phyloP scores from a whole-genome alignment of 2,888 invertebrate species.

The Apamea epomidion region DNA sequence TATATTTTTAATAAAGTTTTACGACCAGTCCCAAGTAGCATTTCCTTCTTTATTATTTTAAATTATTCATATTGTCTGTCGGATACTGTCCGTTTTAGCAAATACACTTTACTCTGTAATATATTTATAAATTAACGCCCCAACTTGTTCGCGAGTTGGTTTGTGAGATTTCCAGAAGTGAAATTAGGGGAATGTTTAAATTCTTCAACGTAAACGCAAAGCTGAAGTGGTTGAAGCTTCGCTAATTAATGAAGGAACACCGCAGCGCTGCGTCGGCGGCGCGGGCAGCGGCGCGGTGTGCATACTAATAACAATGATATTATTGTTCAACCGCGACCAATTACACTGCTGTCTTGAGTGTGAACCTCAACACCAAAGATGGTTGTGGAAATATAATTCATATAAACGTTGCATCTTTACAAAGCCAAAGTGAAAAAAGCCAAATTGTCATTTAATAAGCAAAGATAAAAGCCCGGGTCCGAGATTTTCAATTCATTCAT shows the following conservation, averaged over 20 bases:
- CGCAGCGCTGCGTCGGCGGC: conserved; percentile 68
- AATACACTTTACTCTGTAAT: conserved; percentile 48
- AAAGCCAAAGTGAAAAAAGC: neutral
- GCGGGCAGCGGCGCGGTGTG: conserved; percentile 63
- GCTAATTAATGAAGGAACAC: conserved; percentile 83
- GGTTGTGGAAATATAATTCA: conserved; percentile 16
- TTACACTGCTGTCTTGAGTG: conserved; percentile 44
- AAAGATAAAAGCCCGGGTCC: conserved; percentile 36
- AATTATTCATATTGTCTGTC: conserved; percentile 62
- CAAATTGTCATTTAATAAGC: conserved; percentile 38
- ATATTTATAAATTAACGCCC: conserved; percentile 56
- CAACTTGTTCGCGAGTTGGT: conserved; percentile 56
- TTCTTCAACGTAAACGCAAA: conserved; percentile 77
- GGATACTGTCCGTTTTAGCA: conserved; percentile 52
- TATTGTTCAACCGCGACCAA: conserved; percentile 69
- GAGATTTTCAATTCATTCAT: conserved; percentile 46
- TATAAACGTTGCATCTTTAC: conserved; percentile 13
- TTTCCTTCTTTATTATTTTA: conserved; percentile 64
- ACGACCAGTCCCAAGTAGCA: conserved; percentile 48
- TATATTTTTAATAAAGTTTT: conserved; percentile 69
- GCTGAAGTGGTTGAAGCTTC: conserved; percentile 79
- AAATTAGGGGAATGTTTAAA: conserved; percentile 80
- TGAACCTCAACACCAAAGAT: conserved; percentile 16
- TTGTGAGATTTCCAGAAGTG: conserved; percentile 67
- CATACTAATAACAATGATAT: conserved; percentile 82